These are phyloP conservation scores for Parus major DNA, from an alignment of 2,113 vertebrate genomes.

Conservation along the genomic window DNA sequence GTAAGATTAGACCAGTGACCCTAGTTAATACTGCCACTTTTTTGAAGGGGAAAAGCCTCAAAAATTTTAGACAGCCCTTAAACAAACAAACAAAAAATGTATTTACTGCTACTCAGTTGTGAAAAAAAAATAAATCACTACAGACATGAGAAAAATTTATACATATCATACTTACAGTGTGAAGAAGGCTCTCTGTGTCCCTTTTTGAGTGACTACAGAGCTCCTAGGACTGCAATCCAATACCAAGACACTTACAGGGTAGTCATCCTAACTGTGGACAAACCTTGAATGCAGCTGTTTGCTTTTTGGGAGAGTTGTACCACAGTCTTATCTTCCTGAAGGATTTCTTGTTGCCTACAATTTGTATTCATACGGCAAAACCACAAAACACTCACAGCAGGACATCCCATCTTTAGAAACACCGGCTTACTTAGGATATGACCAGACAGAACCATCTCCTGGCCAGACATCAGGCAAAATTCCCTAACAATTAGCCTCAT, in stretches of 20 bases:
- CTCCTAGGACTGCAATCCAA: neutral
- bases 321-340: neutral
- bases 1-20: neutral
- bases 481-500: slow-evolving; percentile 15
- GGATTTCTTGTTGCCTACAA: neutral
- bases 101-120: neutral
- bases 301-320: neutral
- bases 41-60: neutral
- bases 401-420: slow-evolving; percentile 21
- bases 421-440: neutral
- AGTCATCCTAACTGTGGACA: neutral
- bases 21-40: neutral
- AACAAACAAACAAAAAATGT: neutral
- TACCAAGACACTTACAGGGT: neutral
- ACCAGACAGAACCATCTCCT: slow-evolving; percentile 40
- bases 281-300: neutral
- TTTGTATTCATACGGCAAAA: neutral
- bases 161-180: neutral
- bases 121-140: neutral
- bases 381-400: neutral
- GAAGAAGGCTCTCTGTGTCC: neutral
- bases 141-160: neutral
- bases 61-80: neutral
- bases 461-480: slow-evolving; percentile 54
- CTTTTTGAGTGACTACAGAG: neutral